Percentiles rank a stretch among this genome's conserved stretches.
Evolutionary conservation across 2,888 invertebrate genomes (phyloP).

Genomic region (Macrosiphum euphorbiae): DNA sequence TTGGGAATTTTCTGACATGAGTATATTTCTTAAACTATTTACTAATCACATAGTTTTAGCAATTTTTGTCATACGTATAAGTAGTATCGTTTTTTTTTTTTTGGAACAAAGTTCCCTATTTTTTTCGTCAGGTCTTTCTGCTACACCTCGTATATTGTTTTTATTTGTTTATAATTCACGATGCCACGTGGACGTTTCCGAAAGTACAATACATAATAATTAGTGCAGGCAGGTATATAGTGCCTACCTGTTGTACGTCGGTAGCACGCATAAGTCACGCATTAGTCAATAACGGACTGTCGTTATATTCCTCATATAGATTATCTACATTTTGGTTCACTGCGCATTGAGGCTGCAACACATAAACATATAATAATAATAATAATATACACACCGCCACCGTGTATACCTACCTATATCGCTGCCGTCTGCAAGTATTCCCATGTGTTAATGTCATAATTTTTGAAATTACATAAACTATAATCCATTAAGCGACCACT

Average conservation of each 20-base stretch:
- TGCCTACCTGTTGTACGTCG: background rate
- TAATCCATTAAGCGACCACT: constrained; percentile 24
- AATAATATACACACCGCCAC: background rate
- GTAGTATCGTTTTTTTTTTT: too few species aligned
- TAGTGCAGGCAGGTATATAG: background rate
- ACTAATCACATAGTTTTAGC: too few species aligned
- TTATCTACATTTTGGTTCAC: constrained; percentile 43
- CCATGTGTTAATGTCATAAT: constrained; percentile 23
- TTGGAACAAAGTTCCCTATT: too few species aligned
- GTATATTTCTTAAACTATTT: too few species aligned
- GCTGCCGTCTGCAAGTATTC: background rate
- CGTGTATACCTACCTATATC: background rate
- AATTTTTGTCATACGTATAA: too few species aligned
- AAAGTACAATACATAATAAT: background rate
- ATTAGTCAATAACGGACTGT: constrained; percentile 18
- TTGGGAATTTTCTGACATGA: too few species aligned
- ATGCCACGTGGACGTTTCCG: background rate
- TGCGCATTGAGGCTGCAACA: constrained; percentile 45
- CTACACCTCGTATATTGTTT: background rate
- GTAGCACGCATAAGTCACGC: background rate
- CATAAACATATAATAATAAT: background rate
- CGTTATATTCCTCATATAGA: constrained; percentile 35
- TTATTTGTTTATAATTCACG: background rate
- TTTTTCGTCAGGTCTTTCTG: too few species aligned
- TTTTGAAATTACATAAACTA: constrained; percentile 2